phyloP scores from a whole-genome alignment of 1,140 invertebrate species.

The Drosophila simulans region DNA sequence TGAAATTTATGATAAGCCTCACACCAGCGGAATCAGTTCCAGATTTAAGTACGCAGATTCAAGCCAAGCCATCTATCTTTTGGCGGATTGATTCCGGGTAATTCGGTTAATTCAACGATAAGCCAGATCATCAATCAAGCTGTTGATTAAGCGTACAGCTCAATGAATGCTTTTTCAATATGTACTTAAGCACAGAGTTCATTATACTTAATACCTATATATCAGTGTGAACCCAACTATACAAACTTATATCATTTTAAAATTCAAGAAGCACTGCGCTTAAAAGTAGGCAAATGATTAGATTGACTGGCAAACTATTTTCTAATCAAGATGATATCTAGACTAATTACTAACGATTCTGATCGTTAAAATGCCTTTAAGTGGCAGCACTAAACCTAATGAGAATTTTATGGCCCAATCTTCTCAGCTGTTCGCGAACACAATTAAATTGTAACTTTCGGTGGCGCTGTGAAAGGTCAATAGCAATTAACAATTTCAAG shows the following conservation, averaged over 20 bases:
- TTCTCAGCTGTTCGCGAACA: conserved; percentile 46
- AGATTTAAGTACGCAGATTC: not conserved
- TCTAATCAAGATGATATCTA: not conserved
- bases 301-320: not conserved
- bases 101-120: conserved; percentile 8
- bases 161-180: conserved; percentile 9
- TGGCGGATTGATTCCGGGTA: conserved; percentile 6
- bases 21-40: conserved; percentile 37
- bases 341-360: not conserved
- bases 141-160: conserved; percentile 3
- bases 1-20: conserved; percentile 70
- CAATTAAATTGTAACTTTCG: conserved; percentile 41
- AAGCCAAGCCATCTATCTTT: conserved; percentile 2
- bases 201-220: conserved; percentile 2
- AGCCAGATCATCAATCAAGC: conserved; percentile 27
- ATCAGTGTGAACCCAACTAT: not conserved
- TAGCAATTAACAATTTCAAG: conserved; percentile 37
- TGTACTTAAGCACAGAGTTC: conserved; percentile 13
- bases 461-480: conserved; percentile 56
- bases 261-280: not conserved
- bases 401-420: conserved; percentile 53
- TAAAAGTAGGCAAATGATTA: conserved; percentile 41
- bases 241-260: not conserved
- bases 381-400: conserved; percentile 36
- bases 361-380: conserved; percentile 30